Conservation (phyloP, 2,113 vertebrate species). For the Cyphomyrus discorhynchus region DNA sequence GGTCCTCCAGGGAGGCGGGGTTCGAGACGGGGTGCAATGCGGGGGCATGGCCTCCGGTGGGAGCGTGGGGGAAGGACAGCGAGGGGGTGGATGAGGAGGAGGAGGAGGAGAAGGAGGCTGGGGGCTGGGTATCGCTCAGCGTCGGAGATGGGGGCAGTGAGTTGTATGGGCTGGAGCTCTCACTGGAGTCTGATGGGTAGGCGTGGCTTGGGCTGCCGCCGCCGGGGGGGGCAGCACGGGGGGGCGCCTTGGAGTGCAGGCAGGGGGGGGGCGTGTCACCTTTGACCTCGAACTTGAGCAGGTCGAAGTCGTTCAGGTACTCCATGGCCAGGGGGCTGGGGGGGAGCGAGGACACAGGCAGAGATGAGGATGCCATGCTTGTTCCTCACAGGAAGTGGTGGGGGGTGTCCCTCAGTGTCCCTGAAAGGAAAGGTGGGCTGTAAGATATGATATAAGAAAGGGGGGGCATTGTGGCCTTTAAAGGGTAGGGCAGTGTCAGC, state of each 20-base stretch:
- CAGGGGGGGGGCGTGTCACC: slow-evolving; percentile 75
- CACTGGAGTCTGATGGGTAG: slow-evolving; percentile 81
- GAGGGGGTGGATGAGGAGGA: slow-evolving; percentile 51
- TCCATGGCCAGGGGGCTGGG: slow-evolving; percentile 97
- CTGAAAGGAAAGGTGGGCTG: not conserved
- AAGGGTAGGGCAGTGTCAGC: not conserved
- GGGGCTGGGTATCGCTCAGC: slow-evolving; percentile 81
- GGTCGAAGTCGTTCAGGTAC: slow-evolving; percentile 97
- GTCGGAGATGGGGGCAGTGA: slow-evolving; percentile 51
- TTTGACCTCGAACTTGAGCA: slow-evolving; percentile 98
- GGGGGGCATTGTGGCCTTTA: not conserved
- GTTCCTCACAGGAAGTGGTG: slow-evolving; percentile 10
- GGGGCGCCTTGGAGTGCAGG: slow-evolving; percentile 56
- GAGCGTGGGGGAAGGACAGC: slow-evolving; percentile 60
- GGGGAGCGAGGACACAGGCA: slow-evolving; percentile 69
- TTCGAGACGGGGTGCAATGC: slow-evolving; percentile 44
- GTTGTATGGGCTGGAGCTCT: slow-evolving; percentile 82
- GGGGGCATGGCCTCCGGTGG: slow-evolving; percentile 56
- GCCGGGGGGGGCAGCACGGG: slow-evolving; percentile 53
- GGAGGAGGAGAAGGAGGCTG: slow-evolving; percentile 54
- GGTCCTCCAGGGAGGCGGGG: slow-evolving; percentile 79
- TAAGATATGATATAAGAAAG: not conserved
- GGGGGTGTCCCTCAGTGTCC: not conserved
- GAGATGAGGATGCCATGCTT: slow-evolving; percentile 62
- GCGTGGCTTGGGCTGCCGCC: slow-evolving; percentile 61